These are phyloP conservation scores for Oncopodura yosiiana DNA, from an alignment of 1,140 invertebrate species.

Conservation along the genomic window DNA sequence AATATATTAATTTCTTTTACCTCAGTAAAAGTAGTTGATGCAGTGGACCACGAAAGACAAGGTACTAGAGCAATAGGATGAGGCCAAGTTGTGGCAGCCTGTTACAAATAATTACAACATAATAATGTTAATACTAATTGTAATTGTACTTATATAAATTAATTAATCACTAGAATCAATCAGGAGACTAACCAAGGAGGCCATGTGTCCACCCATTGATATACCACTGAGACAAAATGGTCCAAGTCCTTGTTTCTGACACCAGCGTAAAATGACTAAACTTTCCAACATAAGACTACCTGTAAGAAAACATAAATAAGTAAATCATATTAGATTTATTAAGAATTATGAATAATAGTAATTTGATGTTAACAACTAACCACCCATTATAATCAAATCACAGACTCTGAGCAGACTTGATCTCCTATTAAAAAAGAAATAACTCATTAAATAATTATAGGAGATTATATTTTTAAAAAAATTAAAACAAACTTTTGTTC, in stretches of 20 bases:
- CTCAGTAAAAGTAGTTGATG: constrained; percentile 88
- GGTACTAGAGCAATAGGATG: constrained; percentile 86
- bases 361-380: no score
- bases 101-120: constrained; percentile 38
- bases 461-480: not conserved
- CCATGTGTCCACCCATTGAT: constrained; percentile 99
- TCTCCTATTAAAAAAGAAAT: constrained; percentile 49
- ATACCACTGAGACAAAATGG: constrained; percentile 90
- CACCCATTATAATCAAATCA: constrained; percentile 99
- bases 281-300: constrained; percentile 88
- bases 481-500: constrained; percentile 67
- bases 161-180: not conserved
- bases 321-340: no score
- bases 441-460: constrained; percentile 5
- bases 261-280: constrained; percentile 86
- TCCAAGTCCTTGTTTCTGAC: constrained; percentile 72
- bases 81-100: constrained; percentile 88
- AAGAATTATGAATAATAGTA: no score
- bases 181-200: constrained; percentile 61
- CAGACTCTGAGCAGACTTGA: constrained; percentile 90
- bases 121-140: not conserved
- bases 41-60: constrained; percentile 94
- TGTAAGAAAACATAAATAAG: no score
- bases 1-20: constrained; percentile 43
- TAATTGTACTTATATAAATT: no score